Conservation (phyloP, 2,797 vertebrate species). For the Sphaeramia orbicularis region DNA sequence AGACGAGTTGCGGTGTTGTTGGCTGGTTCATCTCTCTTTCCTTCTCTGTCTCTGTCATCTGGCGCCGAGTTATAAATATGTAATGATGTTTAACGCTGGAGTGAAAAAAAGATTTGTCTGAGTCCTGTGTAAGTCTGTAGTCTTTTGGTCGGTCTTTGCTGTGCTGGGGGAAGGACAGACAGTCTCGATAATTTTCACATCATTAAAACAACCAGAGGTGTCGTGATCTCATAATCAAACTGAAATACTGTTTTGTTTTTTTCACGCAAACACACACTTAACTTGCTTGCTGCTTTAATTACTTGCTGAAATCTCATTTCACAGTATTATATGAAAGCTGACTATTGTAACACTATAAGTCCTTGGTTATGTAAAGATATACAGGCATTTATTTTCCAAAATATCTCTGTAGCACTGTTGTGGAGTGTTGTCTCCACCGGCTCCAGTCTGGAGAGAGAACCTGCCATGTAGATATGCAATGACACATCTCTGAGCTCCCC, state of each 20-base stretch:
- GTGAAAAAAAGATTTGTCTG: constrained; percentile 80
- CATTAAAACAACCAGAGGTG: constrained; percentile 61
- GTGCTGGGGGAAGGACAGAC: constrained; percentile 63
- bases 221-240: constrained; percentile 41
- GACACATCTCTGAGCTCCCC: constrained; percentile 72
- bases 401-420: constrained; percentile 8
- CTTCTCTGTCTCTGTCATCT: constrained; percentile 81
- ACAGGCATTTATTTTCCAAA: constrained; percentile 15
- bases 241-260: constrained; percentile 49
- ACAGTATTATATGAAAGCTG: too few relatives aligned
- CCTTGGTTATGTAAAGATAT: not conserved
- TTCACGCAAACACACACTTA: constrained; percentile 33
- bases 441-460: constrained; percentile 41
- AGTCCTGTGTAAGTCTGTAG: constrained; percentile 72
- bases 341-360: too few relatives aligned
- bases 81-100: constrained; percentile 85
- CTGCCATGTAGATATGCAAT: constrained; percentile 58
- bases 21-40: constrained; percentile 74
- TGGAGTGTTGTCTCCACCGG: constrained; percentile 29
- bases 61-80: constrained; percentile 86
- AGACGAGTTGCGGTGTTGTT: constrained; percentile 73
- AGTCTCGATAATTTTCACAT: constrained; percentile 74
- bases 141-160: constrained; percentile 64
- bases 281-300: constrained; percentile 12
- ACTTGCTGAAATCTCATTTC: too few relatives aligned